Evolutionary conservation across 2,888 invertebrate species (phyloP), one percentile per base, ranked within the genome.

Genomic region (Amaurobius ferox): DNA sequence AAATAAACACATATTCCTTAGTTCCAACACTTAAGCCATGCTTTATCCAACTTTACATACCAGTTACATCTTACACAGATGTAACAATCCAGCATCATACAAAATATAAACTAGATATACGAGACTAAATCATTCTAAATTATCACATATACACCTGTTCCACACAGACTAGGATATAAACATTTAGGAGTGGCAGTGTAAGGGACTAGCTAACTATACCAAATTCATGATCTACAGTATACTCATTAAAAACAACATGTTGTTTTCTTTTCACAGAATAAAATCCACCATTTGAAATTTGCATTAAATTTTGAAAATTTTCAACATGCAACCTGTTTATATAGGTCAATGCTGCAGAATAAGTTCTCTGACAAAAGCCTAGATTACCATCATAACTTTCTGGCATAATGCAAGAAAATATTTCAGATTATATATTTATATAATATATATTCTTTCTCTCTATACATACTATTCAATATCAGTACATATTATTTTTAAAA

Each of bases 91-190:
- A 71, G 64, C 70, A 55, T 74, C 28, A 48, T 72, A 66, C 79
- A 48, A 30, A 61, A 78, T 70, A 62, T 19, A 68, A 80, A 61
- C 73, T 70, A 78, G 16, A 79, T 78, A 72, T 79, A 48, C 72
- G 30, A 44, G 73, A 35, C 29, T 68, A 68, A 66, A 80, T 74
- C 67, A 74, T 61, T 74, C 62, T 70, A 48, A 73, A 73, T 71
- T 83, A 83, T 83, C 78, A 86, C 86, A 86, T 74, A 40, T 79
- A 73, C 79, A 73, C 78, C 72, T 83, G 70, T 77, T 77, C 68
- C 83, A 83, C n/a, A n/a, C 61, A 76, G 85, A 86, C 79, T 86
- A 86, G 86, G 73, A 73, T 86, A 86, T 62, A 86, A 86, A 86
- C 79, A 73, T 35, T 79, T 79, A 79, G 29, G 66, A 79, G 79